phyloP scores from a whole-genome alignment of 1,140 invertebrate species.

The Cydia splendana region DNA sequence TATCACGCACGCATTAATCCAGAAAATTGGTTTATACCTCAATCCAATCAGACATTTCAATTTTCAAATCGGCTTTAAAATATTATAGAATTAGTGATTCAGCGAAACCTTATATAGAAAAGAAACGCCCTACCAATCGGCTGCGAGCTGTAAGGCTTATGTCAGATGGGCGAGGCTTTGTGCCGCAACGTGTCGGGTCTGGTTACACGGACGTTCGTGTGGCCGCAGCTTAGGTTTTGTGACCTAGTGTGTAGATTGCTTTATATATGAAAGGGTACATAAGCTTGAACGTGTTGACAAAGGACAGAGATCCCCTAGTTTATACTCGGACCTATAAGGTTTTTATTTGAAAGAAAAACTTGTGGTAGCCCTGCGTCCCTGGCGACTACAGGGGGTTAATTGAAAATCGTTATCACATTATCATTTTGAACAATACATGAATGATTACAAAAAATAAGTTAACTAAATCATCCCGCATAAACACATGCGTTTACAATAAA shows the following conservation, averaged over 20 bases:
- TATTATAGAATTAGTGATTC: conserved; percentile 35
- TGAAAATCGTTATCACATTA: too few relatives aligned
- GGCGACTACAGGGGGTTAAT: background rate
- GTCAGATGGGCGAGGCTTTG: conserved; percentile 39
- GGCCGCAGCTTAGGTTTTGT: conserved; percentile 28
- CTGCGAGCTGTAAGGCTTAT: conserved; percentile 28
- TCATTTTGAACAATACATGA: too few relatives aligned
- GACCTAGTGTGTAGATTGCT: conserved; percentile 22
- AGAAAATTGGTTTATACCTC: conserved; percentile 12
- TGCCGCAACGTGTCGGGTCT: conserved; percentile 28
- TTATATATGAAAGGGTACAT: conserved; percentile 9
- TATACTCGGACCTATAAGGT: background rate
- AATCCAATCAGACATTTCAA: conserved; percentile 28
- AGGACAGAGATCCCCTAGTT: background rate
- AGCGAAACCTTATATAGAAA: conserved; percentile 35
- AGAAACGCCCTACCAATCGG: conserved; percentile 34
- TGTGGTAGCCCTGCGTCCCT: background rate
- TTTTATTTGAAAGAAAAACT: background rate
- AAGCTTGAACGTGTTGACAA: background rate
- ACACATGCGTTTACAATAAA: too few relatives aligned
- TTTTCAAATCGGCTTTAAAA: conserved; percentile 24
- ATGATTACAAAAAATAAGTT: too few relatives aligned
- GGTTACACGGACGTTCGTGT: conserved; percentile 31
- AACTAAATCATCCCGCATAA: too few relatives aligned
- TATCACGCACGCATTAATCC: background rate